A percentile compares a stretch with the other conserved stretches of the same genome.
Evolutionary conservation across 2,888 invertebrate genomes (phyloP).

Genomic region (Amaurobius ferox): DNA sequence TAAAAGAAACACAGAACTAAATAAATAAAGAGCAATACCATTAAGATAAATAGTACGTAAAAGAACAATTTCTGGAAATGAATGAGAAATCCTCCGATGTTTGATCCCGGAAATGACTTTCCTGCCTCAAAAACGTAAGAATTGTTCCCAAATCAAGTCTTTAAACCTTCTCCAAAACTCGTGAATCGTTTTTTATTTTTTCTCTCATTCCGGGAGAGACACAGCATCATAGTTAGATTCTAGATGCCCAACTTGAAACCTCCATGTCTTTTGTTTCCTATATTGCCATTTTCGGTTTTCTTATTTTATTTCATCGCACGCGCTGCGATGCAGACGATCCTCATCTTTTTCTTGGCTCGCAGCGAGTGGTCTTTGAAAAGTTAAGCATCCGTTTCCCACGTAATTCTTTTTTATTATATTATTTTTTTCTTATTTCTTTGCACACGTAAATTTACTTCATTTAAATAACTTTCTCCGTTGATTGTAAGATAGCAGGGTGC

Average conservation of each 20-base stretch:
- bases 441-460: conserved; percentile 15
- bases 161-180: no score
- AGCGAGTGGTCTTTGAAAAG: conserved; percentile 16
- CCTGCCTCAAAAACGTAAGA: no score
- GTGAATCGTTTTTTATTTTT: no score
- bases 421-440: neutral
- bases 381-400: conserved; percentile 1
- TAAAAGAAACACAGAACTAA: no score
- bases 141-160: no score
- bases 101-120: no score
- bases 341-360: neutral
- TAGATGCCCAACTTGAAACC: neutral
- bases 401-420: neutral
- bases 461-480: conserved; percentile 16
- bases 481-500: conserved; percentile 20
- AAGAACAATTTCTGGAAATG: no score
- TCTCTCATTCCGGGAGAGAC: no score
- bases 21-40: no score
- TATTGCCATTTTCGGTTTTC: neutral
- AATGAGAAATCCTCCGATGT: no score
- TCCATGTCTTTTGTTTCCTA: neutral
- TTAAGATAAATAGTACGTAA: no score
- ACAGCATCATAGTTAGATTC: no score
- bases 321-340: conserved; percentile 6
- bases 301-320: neutral